Base-by-base conservation (phyloP, 2,113 vertebrate genomes). In the Vulpes vulpes region DNA sequence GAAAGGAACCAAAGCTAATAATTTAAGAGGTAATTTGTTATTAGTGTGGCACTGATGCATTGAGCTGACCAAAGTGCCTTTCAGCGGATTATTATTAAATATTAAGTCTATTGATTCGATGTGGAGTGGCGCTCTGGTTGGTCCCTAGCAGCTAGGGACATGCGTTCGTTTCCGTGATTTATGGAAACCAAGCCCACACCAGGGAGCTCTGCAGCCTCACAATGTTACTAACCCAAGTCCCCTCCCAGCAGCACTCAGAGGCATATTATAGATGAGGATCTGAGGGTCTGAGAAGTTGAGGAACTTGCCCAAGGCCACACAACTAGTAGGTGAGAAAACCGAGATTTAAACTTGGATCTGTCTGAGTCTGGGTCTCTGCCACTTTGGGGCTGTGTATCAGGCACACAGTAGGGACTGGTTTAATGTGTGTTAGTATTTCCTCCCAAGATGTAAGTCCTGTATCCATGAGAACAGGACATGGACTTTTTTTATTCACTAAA, bases 1-100 rank as follows among this genome's bases (percentile, higher is more conserved):
- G 94, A 92, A 97, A 96, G 84, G 94, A 43, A 27, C 67, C 0
- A 0, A 74, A 74, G 49, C 67, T 81, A 51, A 94, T 55, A 32
- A 64, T 95, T 98, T 65, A 15, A 82, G 89, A 91, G 73, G 76
- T 0, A 57, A 97, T 93, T 95, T 97, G 97, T 98, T 94, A 0
- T 98, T 96, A 91, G 82, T 87, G 35, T 91, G 95, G 98, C 92
- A 49, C 74, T 80, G 95, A 91, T 98, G 97, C 82, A 3, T 96
- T 59, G 96, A 93, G 91, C 84, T 91, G 97, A 80, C 92, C 82
- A 1, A 30, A 97, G 95, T 78, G 91, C 88, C 74, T 90, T 96
- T 93, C 98, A 59, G 57, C 22, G 1, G 91, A 10, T 85, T 96
- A 85, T 89, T 97, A 95, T 82, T 97, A 97, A 97, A 95, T 84